These are phyloP conservation scores for Trachelipus rathkii DNA, from an alignment of 1,140 invertebrate species.

Conservation along the genomic window DNA sequence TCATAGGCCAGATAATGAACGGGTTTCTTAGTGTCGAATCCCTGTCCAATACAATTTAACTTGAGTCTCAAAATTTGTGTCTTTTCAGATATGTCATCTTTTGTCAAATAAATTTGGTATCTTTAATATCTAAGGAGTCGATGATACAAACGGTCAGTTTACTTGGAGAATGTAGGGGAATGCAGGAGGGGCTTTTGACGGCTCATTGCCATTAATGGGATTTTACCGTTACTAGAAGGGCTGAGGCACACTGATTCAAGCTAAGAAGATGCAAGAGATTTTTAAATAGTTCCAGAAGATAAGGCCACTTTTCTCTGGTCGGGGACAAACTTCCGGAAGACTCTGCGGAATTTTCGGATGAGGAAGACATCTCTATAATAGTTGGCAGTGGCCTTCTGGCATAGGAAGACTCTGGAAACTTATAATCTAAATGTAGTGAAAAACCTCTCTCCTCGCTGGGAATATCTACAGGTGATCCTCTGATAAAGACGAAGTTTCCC, in stretches of 20 bases:
- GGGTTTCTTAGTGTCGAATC: no score
- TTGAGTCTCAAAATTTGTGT: neutral
- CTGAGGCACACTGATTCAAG: neutral
- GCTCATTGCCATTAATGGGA: neutral
- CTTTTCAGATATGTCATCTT: neutral
- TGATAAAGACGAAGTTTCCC: neutral
- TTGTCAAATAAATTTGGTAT: neutral
- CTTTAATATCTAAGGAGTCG: neutral
- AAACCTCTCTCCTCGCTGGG: neutral
- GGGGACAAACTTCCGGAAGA: neutral
- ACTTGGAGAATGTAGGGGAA: neutral
- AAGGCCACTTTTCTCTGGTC: neutral
- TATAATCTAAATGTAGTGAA: neutral
- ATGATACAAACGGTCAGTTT: neutral
- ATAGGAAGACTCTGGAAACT: neutral
- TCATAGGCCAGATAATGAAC: no score
- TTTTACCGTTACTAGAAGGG: neutral
- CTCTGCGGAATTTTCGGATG: neutral
- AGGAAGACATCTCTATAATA: neutral
- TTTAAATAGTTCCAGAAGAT: neutral
- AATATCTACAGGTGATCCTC: neutral
- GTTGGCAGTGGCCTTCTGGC: neutral
- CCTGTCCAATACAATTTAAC: neutral
- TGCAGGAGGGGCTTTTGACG: neutral
- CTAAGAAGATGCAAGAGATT: neutral